Base-by-base conservation (phyloP, 1,140 invertebrate genomes). In the Trissolcus basalis region DNA sequence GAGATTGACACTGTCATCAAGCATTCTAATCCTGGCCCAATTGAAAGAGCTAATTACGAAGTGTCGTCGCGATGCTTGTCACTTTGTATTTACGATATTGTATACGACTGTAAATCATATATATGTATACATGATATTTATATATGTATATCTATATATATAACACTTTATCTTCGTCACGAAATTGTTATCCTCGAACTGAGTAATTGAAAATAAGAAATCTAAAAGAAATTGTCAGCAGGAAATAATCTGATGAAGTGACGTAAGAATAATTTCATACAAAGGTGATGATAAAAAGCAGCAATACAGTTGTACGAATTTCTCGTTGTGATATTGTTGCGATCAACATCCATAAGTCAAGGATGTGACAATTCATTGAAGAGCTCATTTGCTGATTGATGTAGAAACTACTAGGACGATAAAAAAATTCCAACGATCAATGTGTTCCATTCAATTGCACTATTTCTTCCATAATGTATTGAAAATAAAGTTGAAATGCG, bases 391-490 rank as follows among this genome's bases (percentile, higher is more conserved):
- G n/a, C n/a, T 11, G 9, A 39, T 39, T 11, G 9, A 39, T 39
- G n/a, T 39, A 39, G 9, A 2, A 39, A 39, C n/a, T 9, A 4
- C 36, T 8, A 6, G 7, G 16, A 45, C 16, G 39, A 44, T 55
- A 55, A 43, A 4, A 10, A n/a, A 13, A 43, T 44, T 36, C 39
- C 39, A 44, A 55, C 12, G 10, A 43, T n/a, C 11, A 44, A 14
- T 19, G 33, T 44, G n/a, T 55, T 43, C 36, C 39, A 3, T 27
- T 27, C 19, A 53, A 36, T 14, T 44, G 12, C 14, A 32, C 53
- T 32, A 32, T 55, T 44, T 55, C 53, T 55, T 55, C 53, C 53
- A 55, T 55, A n/a, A 44, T 55, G 19, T 27, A 6, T 27, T 27
- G 6, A 27, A 27, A 44, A 44, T 44, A 32, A 43, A 3, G 27